Base-by-base conservation (phyloP, 2,888 invertebrate genomes). In the Imbricaverruca yamaguchii region DNA sequence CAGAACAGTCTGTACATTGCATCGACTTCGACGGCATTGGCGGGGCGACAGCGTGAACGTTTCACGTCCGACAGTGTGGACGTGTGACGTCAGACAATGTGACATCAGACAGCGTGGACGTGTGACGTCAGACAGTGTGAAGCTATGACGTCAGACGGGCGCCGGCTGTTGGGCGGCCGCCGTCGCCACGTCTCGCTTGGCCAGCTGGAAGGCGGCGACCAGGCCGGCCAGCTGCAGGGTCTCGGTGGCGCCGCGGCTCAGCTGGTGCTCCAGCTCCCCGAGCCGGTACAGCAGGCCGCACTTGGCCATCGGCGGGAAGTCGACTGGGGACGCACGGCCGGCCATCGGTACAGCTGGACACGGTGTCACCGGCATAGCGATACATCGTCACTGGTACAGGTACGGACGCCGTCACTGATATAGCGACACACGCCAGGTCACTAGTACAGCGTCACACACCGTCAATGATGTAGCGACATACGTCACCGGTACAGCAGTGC, bases 201-300 rank as follows among this genome's bases (percentile, higher is more conserved):
- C 83, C 69, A 81, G 57, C 85, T 94, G 93, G 88, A 98, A 98
- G 11, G 94, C 92, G n/a, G 95, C 91, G 80, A 98, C 91, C 81
- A 99, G 89, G 0, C 96, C 92, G 81, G 95, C 92, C 23, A 97
- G 89, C 88, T 99, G 98, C 79, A 97, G 91, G 84, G 93, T 92
- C 88, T 99, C 99, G 86, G 91, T 93, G 83, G 95, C 93, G 56
- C 98, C 98, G 83, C 91, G 90, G 0, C 95, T 89, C 61, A 98
- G 89, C 63, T 96, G 90, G 86, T 93, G 91, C 88, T 99, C 98
- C 81, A 97, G 92, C 84, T 94, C 93, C 4, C 97, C 92, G 91
- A 99, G 91, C 88, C 94, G 94, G 78, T 93, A 92, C 81, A 98
- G 88, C 57, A 99, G 88, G 83, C 92, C 90, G 81, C 94, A 91